A percentile compares a stretch with the other conserved stretches of the same genome.
phyloP scores from a whole-genome alignment of 2,113 vertebrate genomes.

The Cariama cristata region DNA sequence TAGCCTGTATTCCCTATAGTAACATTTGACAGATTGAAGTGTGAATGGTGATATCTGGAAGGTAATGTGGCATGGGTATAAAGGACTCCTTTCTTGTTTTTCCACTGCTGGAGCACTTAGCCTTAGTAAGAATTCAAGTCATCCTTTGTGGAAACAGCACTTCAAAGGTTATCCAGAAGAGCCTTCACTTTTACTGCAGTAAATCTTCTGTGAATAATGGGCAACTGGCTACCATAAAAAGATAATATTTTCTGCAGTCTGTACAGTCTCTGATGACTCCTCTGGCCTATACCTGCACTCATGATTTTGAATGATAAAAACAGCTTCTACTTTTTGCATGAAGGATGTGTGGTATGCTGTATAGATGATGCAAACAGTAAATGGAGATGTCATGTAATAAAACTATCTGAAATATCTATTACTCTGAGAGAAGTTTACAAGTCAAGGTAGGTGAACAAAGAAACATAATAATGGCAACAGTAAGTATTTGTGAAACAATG shows the following conservation, averaged over 20 bases:
- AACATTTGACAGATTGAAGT: neutral
- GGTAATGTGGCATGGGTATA: neutral
- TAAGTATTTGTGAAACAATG: neutral
- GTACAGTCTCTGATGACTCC: neutral
- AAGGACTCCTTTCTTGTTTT: neutral
- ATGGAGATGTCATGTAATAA: neutral
- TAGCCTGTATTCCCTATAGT: neutral
- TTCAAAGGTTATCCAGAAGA: constrained; percentile 27
- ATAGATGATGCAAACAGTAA: neutral
- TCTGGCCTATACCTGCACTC: neutral
- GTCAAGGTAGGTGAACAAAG: neutral
- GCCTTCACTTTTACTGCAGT: neutral
- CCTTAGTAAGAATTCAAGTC: neutral
- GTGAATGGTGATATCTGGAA: neutral
- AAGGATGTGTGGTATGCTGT: neutral
- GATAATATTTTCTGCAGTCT: neutral
- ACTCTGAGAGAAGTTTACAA: neutral
- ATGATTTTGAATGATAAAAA: neutral
- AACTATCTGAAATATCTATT: neutral
- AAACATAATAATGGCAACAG: neutral
- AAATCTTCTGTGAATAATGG: neutral
- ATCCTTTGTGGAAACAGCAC: neutral
- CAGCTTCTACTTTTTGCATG: neutral
- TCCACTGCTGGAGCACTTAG: neutral
- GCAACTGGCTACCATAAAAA: neutral